Evolutionary conservation across 2,888 invertebrate genomes (phyloP), one percentile per base, ranked within the genome.

Genomic region (Lochmaea crataegi): DNA sequence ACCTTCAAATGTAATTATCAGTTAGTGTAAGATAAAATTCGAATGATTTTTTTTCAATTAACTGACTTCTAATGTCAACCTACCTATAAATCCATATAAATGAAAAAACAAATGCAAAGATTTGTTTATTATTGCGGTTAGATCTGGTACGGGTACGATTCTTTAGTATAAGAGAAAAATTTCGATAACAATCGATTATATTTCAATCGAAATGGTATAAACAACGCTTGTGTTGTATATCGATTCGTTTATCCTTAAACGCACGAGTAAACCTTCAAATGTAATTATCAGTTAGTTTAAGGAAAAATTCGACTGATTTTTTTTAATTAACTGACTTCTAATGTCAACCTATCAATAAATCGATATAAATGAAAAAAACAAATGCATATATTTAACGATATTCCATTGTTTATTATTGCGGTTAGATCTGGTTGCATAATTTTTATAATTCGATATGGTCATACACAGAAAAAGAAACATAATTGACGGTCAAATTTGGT

Each of bases 91-190:
- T n/a, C n/a, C n/a, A n/a, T n/a, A 9, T 16, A 53, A 53, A 53
- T 9, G 14, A 53, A 53, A 53, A 16, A 53, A 16, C 53, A 2
- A 53, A 53, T 53, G 18, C 53, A 53, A 11, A n/a, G 10, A 18
- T 18, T 53, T 53, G 16, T 53, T 53, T 53, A 53, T 53, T 53
- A 18, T 53, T 53, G 53, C 53, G 53, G 53, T 53, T 53, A 53
- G 18, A 53, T 53, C 53, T 18, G 16, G 16, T 53, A n/a, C n/a
- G n/a, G n/a, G n/a, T n/a, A n/a, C 22, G 22, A 22, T 22, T 22
- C 22, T 22, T 22, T 2, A 22, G 22, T 22, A 22, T 22, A 22
- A 22, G 2, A 22, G 22, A 2, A 22, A n/a, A n/a, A n/a, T n/a
- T 7, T 32, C 32, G 5, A 32, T 32, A 32, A 32, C 6, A 7